Percentiles rank a stretch among this genome's conserved stretches.
These are phyloP conservation scores for Nezara viridula DNA, from an alignment of 2,888 invertebrate genomes.

Conservation along the genomic window DNA sequence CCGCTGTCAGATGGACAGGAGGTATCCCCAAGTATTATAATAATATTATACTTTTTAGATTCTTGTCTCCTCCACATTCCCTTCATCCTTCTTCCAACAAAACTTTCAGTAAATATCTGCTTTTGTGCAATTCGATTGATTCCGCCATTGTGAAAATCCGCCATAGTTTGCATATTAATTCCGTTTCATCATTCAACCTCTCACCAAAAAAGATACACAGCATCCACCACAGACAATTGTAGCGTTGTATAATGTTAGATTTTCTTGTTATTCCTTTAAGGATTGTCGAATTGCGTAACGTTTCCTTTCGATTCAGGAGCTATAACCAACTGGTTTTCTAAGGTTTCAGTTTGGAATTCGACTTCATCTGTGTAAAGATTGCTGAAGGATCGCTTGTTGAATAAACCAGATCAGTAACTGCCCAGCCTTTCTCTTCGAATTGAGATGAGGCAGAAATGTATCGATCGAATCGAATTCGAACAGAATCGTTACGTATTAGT, in stretches of 20 bases:
- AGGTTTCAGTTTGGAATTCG: background rate
- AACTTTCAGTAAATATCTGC: too few relatives aligned
- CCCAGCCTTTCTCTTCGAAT: background rate
- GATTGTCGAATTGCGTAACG: background rate
- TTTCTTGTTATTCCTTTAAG: constrained; percentile 27
- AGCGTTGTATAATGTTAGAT: constrained; percentile 11
- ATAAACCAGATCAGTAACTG: background rate
- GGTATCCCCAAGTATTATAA: too few relatives aligned
- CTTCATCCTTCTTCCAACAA: too few relatives aligned
- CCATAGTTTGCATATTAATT: background rate
- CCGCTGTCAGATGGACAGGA: too few relatives aligned
- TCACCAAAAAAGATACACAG: background rate
- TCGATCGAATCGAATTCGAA: background rate
- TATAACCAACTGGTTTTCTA: constrained; percentile 12
- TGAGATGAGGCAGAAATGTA: background rate
- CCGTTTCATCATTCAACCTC: constrained; percentile 6
- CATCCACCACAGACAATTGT: background rate
- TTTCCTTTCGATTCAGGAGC: constrained; percentile 1
- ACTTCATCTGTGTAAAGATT: constrained; percentile 34
- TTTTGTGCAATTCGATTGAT: background rate
- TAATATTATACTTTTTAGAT: too few relatives aligned
- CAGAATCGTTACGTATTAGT: background rate
- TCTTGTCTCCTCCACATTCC: too few relatives aligned
- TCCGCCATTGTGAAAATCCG: background rate
- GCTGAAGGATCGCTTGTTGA: background rate